phyloP scores from a whole-genome alignment of 2,797 vertebrate genomes.

The Anableps anableps region DNA sequence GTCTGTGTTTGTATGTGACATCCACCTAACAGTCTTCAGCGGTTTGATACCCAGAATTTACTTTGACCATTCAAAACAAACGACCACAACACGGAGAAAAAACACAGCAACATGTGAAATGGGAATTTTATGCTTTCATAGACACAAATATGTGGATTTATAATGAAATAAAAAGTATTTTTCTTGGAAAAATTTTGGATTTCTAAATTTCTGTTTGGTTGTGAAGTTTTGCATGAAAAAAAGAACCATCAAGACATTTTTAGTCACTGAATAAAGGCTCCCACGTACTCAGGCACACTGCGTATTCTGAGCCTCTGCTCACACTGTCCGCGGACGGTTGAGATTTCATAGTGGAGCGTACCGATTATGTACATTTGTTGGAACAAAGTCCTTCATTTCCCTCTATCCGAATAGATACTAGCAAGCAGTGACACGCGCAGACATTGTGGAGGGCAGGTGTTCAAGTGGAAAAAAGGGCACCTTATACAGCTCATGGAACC shows the following conservation, averaged over 20 bases:
- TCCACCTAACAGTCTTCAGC: conserved; percentile 67
- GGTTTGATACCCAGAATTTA: conserved; percentile 75
- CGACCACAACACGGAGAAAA: conserved; percentile 51
- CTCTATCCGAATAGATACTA: too few relatives aligned
- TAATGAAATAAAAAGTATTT: conserved; percentile 82
- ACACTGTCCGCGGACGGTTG: too few relatives aligned
- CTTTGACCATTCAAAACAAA: conserved; percentile 72
- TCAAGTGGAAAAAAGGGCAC: too few relatives aligned
- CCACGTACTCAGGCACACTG: too few relatives aligned
- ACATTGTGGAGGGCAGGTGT: too few relatives aligned
- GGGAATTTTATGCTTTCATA: conserved; percentile 81
- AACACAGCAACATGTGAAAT: conserved; percentile 33
- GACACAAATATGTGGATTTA: conserved; percentile 79
- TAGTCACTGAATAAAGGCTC: neutral
- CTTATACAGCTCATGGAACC: too few relatives aligned
- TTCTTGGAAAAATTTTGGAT: conserved; percentile 59
- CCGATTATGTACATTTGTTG: too few relatives aligned
- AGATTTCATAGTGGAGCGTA: too few relatives aligned
- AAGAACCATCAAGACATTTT: neutral
- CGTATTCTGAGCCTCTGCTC: too few relatives aligned
- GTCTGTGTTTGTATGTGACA: conserved; percentile 80
- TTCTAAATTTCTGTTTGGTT: neutral
- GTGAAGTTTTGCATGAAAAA: neutral
- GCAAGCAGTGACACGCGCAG: too few relatives aligned
- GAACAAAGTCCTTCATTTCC: too few relatives aligned